Evolutionary conservation across 2,797 vertebrate genomes (phyloP).

Genomic region (Gymnopithys bicolor): DNA sequence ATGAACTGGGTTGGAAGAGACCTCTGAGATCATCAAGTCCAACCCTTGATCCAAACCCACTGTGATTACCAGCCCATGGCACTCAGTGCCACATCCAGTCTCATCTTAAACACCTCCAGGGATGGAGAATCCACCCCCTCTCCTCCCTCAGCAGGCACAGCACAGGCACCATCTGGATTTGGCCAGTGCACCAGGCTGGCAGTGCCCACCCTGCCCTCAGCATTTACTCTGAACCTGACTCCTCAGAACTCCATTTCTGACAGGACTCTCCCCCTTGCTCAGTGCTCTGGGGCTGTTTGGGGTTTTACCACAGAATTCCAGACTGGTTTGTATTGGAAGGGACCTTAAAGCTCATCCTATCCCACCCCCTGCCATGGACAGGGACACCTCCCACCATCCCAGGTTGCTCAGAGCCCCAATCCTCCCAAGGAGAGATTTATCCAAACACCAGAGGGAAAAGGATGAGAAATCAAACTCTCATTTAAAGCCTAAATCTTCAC

Average conservation of each 20-base stretch:
- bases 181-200: accelerated
- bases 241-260: accelerated
- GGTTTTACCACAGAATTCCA: background rate
- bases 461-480: background rate
- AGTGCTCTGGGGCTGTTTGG: background rate
- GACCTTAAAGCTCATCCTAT: background rate
- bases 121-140: too few species aligned
- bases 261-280: background rate
- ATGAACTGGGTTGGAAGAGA: too few species aligned
- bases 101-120: too few species aligned
- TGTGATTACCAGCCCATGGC: too few species aligned
- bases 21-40: too few species aligned
- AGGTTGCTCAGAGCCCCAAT: background rate
- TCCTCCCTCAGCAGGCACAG: accelerated
- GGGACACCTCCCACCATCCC: background rate
- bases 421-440: background rate
- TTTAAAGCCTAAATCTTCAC: background rate
- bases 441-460: background rate
- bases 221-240: background rate
- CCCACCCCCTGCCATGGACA: background rate
- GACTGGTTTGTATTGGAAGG: background rate
- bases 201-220: background rate
- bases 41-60: too few species aligned
- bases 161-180: accelerated
- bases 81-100: too few species aligned